Base-by-base conservation (phyloP, 1,140 invertebrate genomes). In the Neuroterus valhalla region DNA sequence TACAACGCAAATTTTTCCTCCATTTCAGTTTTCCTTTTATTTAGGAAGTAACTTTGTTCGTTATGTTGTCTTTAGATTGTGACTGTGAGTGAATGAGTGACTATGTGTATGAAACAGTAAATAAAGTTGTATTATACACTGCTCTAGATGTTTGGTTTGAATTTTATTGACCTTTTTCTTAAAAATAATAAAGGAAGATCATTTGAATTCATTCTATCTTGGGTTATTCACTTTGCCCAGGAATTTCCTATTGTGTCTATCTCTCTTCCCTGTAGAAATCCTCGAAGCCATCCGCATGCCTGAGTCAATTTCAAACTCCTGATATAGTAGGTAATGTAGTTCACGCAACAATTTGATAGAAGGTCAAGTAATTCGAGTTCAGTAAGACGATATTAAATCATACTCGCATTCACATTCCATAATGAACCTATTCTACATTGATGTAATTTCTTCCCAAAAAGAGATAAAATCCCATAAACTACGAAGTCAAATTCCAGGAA, bases 291-390 rank as follows among this genome's bases (percentile, higher is more conserved):
- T 26, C 55, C 55, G n/a, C 55, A 62, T 15, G 31, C 31, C 55
- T 62, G 55, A 62, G 55, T 15, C 55, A 62, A 62, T 62, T 62
- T 62, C 55, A 38, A 62, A 62, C 55, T 62, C 31, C 55, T 62
- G 31, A 31, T 23, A 31, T 23, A 14, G 52, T 38, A 31, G 31
- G 15, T n/a, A n/a, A n/a, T n/a, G n/a, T n/a, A n/a, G n/a, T n/a
- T n/a, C n/a, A n/a, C n/a, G n/a, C 14, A 62, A 62, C 52, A 62
- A 62, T 62, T 62, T 62, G 55, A 62, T 62, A n/a, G 26, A 26
- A 31, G 55, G 55, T 62, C 55, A 62, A 62, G 31, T 38, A 62
- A 62, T 15, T 23, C 26, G 55, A 62, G 23, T 26, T 31, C 55
- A 31, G 31, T 62, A 62, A 62, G 21, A 15, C 26, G 2, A 12